Conservation (phyloP, 1,140 invertebrate genomes). For the Stenopsyche tienmushanensis region DNA sequence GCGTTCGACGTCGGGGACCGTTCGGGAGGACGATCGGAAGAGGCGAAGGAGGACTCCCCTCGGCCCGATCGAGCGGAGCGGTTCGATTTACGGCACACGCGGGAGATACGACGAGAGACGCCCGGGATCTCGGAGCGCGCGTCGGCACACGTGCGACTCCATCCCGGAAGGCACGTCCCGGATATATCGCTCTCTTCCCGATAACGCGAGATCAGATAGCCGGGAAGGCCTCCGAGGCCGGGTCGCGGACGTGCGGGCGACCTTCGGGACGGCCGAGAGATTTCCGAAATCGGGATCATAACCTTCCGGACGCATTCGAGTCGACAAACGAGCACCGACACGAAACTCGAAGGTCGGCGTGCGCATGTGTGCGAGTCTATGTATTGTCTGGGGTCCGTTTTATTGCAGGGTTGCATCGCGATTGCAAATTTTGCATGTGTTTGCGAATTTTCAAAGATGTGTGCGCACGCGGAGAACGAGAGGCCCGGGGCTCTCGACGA, state of each 20-base stretch:
- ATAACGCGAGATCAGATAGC: constrained; percentile 12
- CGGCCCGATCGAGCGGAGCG: constrained; percentile 37
- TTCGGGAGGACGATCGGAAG: constrained; percentile 9
- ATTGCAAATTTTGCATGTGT: background rate
- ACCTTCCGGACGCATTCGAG: too few species aligned
- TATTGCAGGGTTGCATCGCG: background rate
- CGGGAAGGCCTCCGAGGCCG: constrained; percentile 6
- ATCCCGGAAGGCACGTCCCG: constrained; percentile 11
- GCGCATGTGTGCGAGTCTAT: background rate
- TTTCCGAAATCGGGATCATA: too few species aligned
- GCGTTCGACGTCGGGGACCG: too few species aligned
- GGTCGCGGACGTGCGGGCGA: too few species aligned
- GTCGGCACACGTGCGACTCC: constrained; percentile 23
- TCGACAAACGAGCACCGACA: too few species aligned
- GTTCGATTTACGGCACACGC: constrained; percentile 52
- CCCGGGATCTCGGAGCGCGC: background rate
- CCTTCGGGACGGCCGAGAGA: background rate
- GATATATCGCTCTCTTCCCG: background rate
- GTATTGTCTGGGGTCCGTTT: background rate
- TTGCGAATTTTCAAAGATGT: background rate
- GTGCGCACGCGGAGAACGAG: background rate
- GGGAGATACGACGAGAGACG: constrained; percentile 37
- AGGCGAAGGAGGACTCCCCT: constrained; percentile 14
- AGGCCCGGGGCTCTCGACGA: background rate
- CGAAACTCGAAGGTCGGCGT: too few species aligned